Evolutionary conservation across 2,113 vertebrate species (phyloP).

Genomic region (Taurulus bubalis): DNA sequence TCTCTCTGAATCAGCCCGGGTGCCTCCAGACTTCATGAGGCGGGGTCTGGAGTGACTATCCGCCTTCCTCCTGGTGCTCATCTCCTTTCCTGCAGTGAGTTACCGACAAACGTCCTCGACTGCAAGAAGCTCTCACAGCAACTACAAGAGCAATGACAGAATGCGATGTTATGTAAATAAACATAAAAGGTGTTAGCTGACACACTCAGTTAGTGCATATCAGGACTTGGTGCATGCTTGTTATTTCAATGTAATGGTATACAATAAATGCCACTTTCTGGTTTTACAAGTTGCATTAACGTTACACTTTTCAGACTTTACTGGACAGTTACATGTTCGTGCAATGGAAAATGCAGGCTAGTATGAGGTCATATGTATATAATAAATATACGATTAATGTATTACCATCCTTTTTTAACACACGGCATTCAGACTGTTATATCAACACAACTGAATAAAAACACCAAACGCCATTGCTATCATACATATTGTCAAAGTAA

Average conservation of each 20-base stretch:
- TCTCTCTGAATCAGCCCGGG: constrained; percentile 86
- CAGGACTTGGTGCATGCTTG: no score
- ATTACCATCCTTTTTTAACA: background rate
- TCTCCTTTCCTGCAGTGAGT: constrained; percentile 37
- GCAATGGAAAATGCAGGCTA: background rate
- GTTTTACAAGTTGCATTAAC: background rate
- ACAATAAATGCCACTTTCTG: background rate
- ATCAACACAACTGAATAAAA: no score
- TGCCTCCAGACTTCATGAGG: constrained; percentile 61
- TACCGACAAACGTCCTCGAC: constrained; percentile 5
- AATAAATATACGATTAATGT: background rate
- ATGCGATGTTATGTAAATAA: background rate
- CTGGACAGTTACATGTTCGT: background rate
- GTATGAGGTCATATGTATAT: background rate
- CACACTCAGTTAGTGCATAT: background rate
- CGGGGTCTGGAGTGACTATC: constrained; percentile 62
- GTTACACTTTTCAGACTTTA: background rate
- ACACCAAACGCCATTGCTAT: no score
- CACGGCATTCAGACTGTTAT: no score
- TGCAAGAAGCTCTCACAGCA: constrained; percentile 6
- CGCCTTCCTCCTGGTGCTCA: constrained; percentile 77
- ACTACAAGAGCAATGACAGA: constrained; percentile 13
- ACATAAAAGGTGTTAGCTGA: background rate
- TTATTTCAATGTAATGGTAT: background rate
- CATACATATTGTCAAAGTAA: background rate